Base-by-base conservation (phyloP, 2,113 vertebrate genomes). In the Micromys minutus region DNA sequence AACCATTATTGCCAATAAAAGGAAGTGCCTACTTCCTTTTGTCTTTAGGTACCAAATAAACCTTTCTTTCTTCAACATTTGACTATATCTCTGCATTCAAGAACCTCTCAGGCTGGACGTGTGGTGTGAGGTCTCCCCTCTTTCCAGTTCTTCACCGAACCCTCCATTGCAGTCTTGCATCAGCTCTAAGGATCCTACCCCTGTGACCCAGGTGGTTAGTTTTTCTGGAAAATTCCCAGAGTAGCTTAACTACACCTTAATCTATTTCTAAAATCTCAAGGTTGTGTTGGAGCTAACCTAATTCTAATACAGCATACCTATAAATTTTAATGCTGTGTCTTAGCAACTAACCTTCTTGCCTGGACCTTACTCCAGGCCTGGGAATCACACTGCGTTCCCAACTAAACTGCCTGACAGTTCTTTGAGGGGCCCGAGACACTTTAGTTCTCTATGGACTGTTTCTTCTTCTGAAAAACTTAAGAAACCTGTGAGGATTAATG, bases 401-500 rank as follows among this genome's bases (percentile, higher is more conserved):
- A 12, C 39, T 81, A 45, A 26, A 31, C 84, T 72, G 42, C 87
- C 34, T 1, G 50, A 55, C 52, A 24, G 42, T 31, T 92, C 57
- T 67, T 67, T 36, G 88, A 91, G 26, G 59, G 92, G 42, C 19
- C 59, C 1, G 19, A 90, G 87, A 72, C 47, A 61, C 55, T 77
- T 45, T 1, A 0, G 42, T 83, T 87, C 88, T 83, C 76, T 90
- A 45, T 85, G 52, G 8, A 36, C 86, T 21, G 10, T 88, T 81
- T 65, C 71, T 90, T 88, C 22, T 0, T 39, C 92, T 93, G 84
- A 42, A 75, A 50, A 71, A 87, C 36, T 63, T 80, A 75, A 89
- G 92, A 76, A 95, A 85, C 21, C 52, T 84, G 31, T 55, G 80
- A 90, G 87, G 75, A 92, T 94, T 87, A 76, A 90, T 94, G 94